phyloP scores from a whole-genome alignment of 2,888 invertebrate genomes.

The Teleiodes luculella region DNA sequence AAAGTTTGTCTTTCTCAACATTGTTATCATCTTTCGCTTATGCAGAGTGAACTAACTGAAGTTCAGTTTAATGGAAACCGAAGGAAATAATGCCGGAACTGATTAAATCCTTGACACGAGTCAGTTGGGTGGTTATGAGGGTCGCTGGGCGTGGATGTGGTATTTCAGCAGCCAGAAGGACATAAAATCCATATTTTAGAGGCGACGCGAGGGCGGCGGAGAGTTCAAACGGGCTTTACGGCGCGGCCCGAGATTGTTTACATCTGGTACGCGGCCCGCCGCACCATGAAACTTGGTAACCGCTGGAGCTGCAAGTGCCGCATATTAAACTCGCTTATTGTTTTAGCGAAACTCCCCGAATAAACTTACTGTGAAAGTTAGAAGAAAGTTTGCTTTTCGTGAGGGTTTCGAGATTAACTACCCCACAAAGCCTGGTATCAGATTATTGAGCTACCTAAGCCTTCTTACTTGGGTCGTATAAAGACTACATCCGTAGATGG shows the following conservation, averaged over 20 bases:
- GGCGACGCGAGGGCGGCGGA: conserved; percentile 53
- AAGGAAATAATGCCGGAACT: conserved; percentile 4
- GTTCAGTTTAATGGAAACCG: conserved; percentile 10
- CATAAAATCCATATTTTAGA: conserved; percentile 77
- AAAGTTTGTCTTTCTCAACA: background rate
- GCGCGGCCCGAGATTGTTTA: conserved; percentile 74
- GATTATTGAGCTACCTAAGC: too few species aligned
- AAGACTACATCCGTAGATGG: too few species aligned
- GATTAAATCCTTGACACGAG: conserved; percentile 28
- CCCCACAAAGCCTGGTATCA: background rate
- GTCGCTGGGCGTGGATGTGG: conserved; percentile 63
- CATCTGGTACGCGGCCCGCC: conserved; percentile 71
- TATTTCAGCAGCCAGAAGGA: conserved; percentile 68
- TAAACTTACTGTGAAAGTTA: background rate
- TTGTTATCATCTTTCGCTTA: background rate
- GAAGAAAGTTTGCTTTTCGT: too few species aligned
- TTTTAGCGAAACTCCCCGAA: conserved; percentile 29
- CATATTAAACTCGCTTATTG: conserved; percentile 43
- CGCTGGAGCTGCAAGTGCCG: conserved; percentile 56
- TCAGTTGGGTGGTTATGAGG: conserved; percentile 54
- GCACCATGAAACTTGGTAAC: conserved; percentile 69
- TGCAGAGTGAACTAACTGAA: background rate
- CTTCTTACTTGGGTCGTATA: too few species aligned
- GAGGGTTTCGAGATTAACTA: too few species aligned
- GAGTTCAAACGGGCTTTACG: conserved; percentile 77